Conservation (phyloP, 1,140 invertebrate genomes). For the Colletes latitarsis region DNA sequence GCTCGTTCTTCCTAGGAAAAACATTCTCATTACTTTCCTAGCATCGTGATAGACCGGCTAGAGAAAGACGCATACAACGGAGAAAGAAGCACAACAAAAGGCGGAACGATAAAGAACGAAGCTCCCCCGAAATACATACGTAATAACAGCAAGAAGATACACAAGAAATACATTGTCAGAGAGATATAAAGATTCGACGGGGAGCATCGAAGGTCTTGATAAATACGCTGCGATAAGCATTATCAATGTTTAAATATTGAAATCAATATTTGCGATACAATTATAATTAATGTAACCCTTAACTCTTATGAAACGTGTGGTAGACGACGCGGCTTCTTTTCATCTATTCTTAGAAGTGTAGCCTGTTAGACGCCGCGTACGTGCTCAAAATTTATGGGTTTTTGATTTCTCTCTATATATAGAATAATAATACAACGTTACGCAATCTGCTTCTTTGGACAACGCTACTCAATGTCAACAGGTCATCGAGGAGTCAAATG, state of each 20-base stretch:
- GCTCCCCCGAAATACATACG: background rate
- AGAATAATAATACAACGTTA: background rate
- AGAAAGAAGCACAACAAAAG: background rate
- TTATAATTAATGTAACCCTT: conserved; percentile 24
- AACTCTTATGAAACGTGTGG: background rate
- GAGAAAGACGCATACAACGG: too few species aligned
- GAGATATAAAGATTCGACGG: background rate
- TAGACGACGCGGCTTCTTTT: conserved; percentile 1
- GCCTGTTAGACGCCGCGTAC: background rate
- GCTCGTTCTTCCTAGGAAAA: background rate
- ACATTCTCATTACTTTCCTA: background rate
- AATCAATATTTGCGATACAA: conserved; percentile 29
- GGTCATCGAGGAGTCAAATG: background rate
- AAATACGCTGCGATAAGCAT: background rate
- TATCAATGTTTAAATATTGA: conserved; percentile 26
- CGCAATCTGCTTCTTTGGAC: background rate
- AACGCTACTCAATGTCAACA: background rate
- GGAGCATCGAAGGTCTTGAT: background rate
- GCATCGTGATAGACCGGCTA: too few species aligned
- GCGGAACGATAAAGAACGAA: background rate
- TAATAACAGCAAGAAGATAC: background rate
- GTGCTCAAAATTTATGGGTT: conserved; percentile 2
- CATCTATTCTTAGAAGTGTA: background rate
- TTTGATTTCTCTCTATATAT: background rate
- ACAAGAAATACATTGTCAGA: background rate